These are phyloP conservation scores for Hartigia nigra DNA, from an alignment of 2,888 invertebrate species.

Conservation along the genomic window DNA sequence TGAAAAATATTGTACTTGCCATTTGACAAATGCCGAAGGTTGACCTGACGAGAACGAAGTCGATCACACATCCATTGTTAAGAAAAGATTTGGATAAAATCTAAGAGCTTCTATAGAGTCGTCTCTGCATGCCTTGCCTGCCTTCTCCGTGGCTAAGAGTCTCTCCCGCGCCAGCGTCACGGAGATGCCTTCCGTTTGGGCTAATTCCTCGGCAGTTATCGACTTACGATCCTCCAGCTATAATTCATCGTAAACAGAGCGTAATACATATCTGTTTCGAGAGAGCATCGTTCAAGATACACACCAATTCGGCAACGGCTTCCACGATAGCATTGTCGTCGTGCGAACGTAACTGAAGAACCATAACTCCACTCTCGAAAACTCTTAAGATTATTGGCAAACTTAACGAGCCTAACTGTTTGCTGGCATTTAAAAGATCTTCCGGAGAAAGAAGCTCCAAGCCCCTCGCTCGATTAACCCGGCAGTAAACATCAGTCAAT, in stretches of 20 bases:
- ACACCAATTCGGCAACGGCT: constrained; percentile 75
- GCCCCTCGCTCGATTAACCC: constrained; percentile 96
- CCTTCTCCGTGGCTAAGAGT: constrained; percentile 85
- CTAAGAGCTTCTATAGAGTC: constrained; percentile 94
- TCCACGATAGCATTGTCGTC: constrained; percentile 78
- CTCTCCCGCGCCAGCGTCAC: constrained; percentile 91
- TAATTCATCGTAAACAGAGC: constrained; percentile 41
- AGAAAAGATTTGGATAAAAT: constrained; percentile 93
- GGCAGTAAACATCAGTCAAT: constrained; percentile 95
- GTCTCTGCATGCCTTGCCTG: constrained; percentile 91
- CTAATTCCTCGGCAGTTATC: constrained; percentile 88
- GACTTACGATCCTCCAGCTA: constrained; percentile 77
- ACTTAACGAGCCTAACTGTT: constrained; percentile 73
- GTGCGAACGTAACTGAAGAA: constrained; percentile 85
- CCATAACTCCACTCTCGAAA: constrained; percentile 96
- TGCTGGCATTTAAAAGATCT: constrained; percentile 93
- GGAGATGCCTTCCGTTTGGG: constrained; percentile 85
- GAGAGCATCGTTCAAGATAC: constrained; percentile 17
- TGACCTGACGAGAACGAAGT: not conserved
- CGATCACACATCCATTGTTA: constrained; percentile 66
- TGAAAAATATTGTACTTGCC: not conserved
- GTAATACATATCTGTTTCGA: not conserved
- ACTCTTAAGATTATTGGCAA: constrained; percentile 82
- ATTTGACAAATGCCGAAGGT: not conserved
- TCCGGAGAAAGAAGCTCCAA: constrained; percentile 96